A percentile compares a stretch with the other conserved stretches of the same genome.
phyloP scores from a whole-genome alignment of 1,140 invertebrate species.

The Saxidomus purpurata region DNA sequence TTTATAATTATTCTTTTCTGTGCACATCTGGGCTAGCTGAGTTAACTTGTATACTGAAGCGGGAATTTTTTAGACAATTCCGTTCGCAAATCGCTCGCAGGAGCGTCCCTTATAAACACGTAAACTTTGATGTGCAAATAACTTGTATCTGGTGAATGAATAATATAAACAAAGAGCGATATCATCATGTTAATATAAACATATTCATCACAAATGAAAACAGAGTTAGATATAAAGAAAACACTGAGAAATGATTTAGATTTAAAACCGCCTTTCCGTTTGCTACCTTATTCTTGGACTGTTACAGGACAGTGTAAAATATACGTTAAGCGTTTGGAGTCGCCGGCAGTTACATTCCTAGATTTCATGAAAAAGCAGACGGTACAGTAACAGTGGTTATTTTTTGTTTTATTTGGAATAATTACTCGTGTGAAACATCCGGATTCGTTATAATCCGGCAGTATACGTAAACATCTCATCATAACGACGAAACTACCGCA shows the following conservation, averaged over 20 bases:
- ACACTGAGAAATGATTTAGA: conserved; percentile 36
- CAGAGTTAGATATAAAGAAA: conserved; percentile 55
- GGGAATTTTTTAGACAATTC: conserved; percentile 14
- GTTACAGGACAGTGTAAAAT: too few relatives aligned
- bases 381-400: too few relatives aligned
- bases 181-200: conserved; percentile 56
- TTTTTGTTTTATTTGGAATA: too few relatives aligned
- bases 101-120: conserved; percentile 47
- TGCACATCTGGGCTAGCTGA: not conserved
- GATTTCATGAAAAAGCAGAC: too few relatives aligned
- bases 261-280: conserved; percentile 16
- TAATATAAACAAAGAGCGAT: conserved; percentile 37
- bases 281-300: not conserved
- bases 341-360: too few relatives aligned
- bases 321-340: too few relatives aligned
- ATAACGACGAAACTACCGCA: too few relatives aligned
- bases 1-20: not conserved
- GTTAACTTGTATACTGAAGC: not conserved
- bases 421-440: too few relatives aligned
- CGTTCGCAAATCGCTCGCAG: conserved; percentile 39
- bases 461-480: too few relatives aligned
- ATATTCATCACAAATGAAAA: conserved; percentile 58
- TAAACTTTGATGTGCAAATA: conserved; percentile 66
- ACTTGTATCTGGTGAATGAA: conserved; percentile 49
- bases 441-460: too few relatives aligned